Evolutionary conservation across 2,797 vertebrate genomes (phyloP).

Genomic region (Schizopygopsis pylzovi): DNA sequence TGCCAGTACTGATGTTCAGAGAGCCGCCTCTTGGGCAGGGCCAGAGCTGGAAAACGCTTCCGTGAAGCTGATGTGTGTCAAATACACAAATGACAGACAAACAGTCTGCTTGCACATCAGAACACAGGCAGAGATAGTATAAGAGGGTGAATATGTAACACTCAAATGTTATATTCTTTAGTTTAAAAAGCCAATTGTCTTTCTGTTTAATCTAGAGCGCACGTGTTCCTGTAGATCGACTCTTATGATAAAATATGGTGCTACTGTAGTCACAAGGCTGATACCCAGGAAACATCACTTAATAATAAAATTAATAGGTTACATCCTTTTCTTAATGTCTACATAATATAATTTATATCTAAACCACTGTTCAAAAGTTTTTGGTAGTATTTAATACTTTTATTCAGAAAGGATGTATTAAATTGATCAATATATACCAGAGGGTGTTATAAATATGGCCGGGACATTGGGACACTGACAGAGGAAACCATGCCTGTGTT

Average conservation of each 20-base stretch:
- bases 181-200: neutral
- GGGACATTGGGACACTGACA: neutral
- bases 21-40: constrained; percentile 72
- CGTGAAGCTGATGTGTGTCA: constrained; percentile 18
- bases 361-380: neutral
- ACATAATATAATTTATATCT: neutral
- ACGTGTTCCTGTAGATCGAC: neutral
- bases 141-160: neutral
- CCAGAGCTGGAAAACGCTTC: constrained; percentile 64
- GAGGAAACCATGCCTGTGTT: neutral
- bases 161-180: neutral
- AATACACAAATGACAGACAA: constrained; percentile 2
- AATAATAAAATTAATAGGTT: neutral
- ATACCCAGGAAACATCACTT: neutral
- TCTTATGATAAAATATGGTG: neutral
- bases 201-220: neutral
- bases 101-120: neutral
- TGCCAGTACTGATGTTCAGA: constrained; percentile 72
- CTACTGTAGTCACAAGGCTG: neutral
- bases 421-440: neutral
- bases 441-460: neutral
- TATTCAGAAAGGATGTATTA: neutral
- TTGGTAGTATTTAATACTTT: neutral
- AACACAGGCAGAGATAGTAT: neutral
- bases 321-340: too few relatives aligned